Evolutionary conservation across 2,888 invertebrate genomes (phyloP), one percentile per base, ranked within the genome.

Genomic region (Mactromeris polynyma): DNA sequence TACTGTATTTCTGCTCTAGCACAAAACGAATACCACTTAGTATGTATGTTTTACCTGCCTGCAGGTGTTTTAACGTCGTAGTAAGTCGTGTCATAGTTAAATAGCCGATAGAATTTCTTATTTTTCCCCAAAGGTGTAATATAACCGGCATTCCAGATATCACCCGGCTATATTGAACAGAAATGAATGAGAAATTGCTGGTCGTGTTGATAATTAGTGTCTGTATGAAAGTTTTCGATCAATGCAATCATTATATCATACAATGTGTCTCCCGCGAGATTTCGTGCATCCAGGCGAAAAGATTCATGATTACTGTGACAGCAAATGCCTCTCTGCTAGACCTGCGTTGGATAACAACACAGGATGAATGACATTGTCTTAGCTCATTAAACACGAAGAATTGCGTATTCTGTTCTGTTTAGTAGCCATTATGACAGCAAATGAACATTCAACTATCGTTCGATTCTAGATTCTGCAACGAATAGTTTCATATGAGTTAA

Each of bases 201-300:
- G 58, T 26, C 58, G 26, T 4, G 58, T 11, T 64, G 26, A 3
- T 64, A 64, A 64, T 64, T 64, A 64, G 58, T 26, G 26, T 64
- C 58, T 26, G 26, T 26, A 26, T 64, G 58, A 64, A 64, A n/a
- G n/a, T 64, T n/a, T 64, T 7, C 58, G 58, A 64, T 64, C 58
- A 64, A 64, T 64, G 58, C 58, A 64, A n/a, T 64, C 58, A 64
- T 64, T 64, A 64, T 64, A 64, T 64, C 58, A 64, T 64, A 64
- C 26, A 26, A 9, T n/a, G 11, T 26, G 58, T 6, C n/a, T 64
- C 58, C 58, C 58, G n/a, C 58, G 58, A 64, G 58, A 64, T 64
- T 26, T 64, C 58, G 26, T 64, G 58, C 58, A 26, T n/a, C 26
- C 58, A 64, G 2, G 26, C 58, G 58, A 64, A n/a, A 64, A 64